These are phyloP conservation scores for Parasteatoda tepidariorum DNA, from an alignment of 1,140 invertebrate species.

Conservation along the genomic window DNA sequence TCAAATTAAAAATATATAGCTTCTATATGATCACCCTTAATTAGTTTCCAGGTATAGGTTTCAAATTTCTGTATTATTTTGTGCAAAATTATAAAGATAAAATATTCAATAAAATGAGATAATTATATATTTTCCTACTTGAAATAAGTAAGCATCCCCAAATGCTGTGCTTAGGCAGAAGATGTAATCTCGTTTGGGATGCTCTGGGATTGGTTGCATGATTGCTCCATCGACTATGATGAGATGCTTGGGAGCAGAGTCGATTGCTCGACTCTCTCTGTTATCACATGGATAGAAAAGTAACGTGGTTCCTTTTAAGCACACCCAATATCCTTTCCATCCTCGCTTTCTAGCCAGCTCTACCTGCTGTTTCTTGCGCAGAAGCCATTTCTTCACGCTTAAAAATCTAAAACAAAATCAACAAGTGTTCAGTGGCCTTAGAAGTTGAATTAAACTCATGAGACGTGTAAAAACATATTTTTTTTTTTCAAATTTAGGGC, in stretches of 20 bases:
- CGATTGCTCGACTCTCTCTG: slow-evolving; percentile 75
- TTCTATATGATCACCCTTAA: no score
- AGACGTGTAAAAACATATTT: no score
- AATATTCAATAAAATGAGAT: not conserved
- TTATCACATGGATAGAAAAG: slow-evolving; percentile 89
- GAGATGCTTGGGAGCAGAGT: slow-evolving; percentile 92
- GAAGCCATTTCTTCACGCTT: slow-evolving; percentile 97
- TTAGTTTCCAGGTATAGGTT: no score
- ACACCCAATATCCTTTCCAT: slow-evolving; percentile 99
- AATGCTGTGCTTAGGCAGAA: slow-evolving; percentile 98
- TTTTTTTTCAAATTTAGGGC: no score
- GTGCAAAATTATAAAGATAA: no score
- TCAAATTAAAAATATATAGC: no score
- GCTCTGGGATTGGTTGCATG: slow-evolving; percentile 98
- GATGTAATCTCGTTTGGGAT: slow-evolving; percentile 97
- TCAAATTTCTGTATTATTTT: no score
- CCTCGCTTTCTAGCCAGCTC: slow-evolving; percentile 93
- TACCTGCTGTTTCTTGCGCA: slow-evolving; percentile 91
- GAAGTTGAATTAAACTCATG: no score
- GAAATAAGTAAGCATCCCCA: slow-evolving; percentile 97
- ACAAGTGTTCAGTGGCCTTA: no score
- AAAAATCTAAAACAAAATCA: slow-evolving; percentile 81
- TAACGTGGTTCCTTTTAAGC: slow-evolving; percentile 95
- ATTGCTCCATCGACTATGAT: slow-evolving; percentile 98
- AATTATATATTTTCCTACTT: slow-evolving; percentile 73